phyloP scores from a whole-genome alignment of 92 coral and sea anemone genomes.

The Epizoanthus stellaris region DNA sequence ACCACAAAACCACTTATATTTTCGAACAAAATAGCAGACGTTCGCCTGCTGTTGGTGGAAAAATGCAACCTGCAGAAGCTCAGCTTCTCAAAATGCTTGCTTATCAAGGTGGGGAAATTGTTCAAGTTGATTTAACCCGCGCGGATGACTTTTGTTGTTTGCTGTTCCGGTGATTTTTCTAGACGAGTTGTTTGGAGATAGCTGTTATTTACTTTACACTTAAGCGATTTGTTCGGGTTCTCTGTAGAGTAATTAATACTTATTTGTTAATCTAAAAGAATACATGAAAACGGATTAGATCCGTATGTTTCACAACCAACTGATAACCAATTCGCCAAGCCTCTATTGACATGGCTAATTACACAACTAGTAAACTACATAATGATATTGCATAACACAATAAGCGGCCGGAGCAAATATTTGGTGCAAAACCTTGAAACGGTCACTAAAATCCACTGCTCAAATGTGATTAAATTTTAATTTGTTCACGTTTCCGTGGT shows the following conservation, averaged over 20 bases:
- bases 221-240: not conserved
- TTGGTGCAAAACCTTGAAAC: not conserved
- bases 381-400: not conserved
- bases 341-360: no score
- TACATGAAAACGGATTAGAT: no score
- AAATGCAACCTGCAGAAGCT: not conserved
- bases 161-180: not conserved
- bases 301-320: no score
- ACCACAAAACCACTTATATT: no score
- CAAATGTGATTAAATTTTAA: not conserved
- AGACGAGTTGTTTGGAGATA: not conserved
- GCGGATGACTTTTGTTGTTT: conserved; percentile 3
- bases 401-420: not conserved
- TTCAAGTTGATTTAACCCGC: not conserved
- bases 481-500: not conserved
- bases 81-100: no score
- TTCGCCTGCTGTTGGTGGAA: not conserved
- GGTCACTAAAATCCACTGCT: not conserved
- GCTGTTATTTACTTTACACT: not conserved
- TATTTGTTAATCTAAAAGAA: no score
- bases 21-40: no score
- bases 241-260: no score
- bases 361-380: no score
- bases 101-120: not conserved
- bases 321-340: no score